Base-by-base conservation (phyloP, 2,797 vertebrate genomes). In the Babyrousa celebensis region DNA sequence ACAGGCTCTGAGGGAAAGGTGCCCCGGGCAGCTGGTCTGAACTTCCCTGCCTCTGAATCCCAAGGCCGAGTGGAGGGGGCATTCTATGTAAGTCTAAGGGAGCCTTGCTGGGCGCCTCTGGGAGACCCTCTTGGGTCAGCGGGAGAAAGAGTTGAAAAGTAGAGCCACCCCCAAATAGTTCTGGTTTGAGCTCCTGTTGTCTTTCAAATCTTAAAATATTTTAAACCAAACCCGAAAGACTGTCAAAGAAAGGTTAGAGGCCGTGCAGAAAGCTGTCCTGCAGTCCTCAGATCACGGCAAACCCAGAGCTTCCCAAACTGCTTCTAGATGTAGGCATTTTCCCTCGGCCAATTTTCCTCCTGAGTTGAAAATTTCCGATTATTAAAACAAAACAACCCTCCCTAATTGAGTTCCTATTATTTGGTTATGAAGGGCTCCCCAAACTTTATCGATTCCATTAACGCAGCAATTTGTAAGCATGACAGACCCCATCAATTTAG, bases 381-480 rank as follows among this genome's bases (percentile, higher is more conserved):
- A 60, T 71, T 88, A 68, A 86, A 89, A 90, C 94, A 72, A 62
- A 58, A 23, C 86, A 79, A 79, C 7, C 3, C 29, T 20, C 3
- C 70, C 72, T 79, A 62, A 91, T 88, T 87, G 90, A 43, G 60
- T 52, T 70, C n/a, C 96, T 97, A 95, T 96, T 97, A 97, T 96
- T 97, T 89, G 60, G 68, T 96, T 97, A 97, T 17, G 85, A 98
- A 98, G 80, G 48, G 48, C 56, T 94, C 85, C n/a, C 78, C 89
- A 98, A 96, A 91, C 97, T 94, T 91, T 98, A 98, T 98, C 98
- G 98, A 98, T 98, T 97, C 88, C 48, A 75, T 92, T 93, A 97
- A 96, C 58, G 97, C 96, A 89, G 93, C 96, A 96, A 98, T 98
- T 96, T 97, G 97, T 98, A 98, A 96, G 96, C 92, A 29, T 98